Percentiles rank a stretch among this genome's conserved stretches.
phyloP scores from a whole-genome alignment of 2,797 vertebrate species.

The Gobio occitaniae region DNA sequence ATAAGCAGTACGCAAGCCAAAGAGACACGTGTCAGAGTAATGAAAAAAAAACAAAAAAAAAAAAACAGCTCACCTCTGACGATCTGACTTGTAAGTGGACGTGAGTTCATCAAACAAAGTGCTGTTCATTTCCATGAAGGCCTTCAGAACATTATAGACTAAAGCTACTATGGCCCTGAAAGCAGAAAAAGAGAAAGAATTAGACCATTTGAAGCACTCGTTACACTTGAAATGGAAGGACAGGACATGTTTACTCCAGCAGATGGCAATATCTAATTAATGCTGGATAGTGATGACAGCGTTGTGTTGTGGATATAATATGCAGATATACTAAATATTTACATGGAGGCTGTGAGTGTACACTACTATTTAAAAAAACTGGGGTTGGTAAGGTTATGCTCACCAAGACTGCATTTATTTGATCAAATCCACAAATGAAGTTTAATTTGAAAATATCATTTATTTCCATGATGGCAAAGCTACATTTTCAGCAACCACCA shows the following conservation, averaged over 20 bases:
- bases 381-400: background rate
- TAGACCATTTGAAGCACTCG: background rate
- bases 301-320: background rate
- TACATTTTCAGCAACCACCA: too few relatives aligned
- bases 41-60: too few relatives aligned
- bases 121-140: conserved; percentile 99
- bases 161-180: conserved; percentile 96
- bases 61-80: conserved; percentile 89
- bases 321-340: background rate
- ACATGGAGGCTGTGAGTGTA: background rate
- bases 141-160: conserved; percentile 98
- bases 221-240: background rate
- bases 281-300: background rate
- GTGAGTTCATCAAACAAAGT: conserved; percentile 98
- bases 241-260: background rate
- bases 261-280: background rate
- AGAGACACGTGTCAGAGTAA: background rate
- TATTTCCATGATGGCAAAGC: too few relatives aligned
- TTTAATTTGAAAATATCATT: background rate
- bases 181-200: background rate
- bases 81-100: conserved; percentile 99
- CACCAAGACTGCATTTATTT: background rate
- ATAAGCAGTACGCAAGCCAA: background rate
- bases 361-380: background rate
- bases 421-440: background rate